Conservation (phyloP, 2,888 invertebrate genomes). For the Nowickia ferox region DNA sequence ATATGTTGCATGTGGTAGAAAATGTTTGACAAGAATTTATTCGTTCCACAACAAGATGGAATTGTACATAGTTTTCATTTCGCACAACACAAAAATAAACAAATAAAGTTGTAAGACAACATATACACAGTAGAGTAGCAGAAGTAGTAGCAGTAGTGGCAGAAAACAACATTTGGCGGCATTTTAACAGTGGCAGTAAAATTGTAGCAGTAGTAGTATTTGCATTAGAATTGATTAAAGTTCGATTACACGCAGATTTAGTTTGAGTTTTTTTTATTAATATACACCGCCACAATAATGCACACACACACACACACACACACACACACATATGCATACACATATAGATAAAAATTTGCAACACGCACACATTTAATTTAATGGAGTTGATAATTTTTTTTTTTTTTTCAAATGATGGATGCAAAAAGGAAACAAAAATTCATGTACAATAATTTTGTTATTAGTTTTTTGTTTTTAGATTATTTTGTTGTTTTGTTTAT, state of each 20-base stretch:
- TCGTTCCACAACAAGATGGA: conserved; percentile 80
- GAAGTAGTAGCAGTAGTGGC: conserved; percentile 38
- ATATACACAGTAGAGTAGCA: conserved; percentile 38
- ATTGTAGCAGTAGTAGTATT: background rate
- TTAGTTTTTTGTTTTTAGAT: conserved; percentile 19
- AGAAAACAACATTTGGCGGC: conserved; percentile 17
- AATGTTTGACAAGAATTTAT: conserved; percentile 83
- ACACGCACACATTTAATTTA: conserved; percentile 28
- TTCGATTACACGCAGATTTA: conserved; percentile 7
- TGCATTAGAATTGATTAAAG: conserved; percentile 8
- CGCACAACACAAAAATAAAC: conserved; percentile 52
- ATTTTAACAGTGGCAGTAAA: conserved; percentile 18
- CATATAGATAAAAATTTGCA: conserved; percentile 1
- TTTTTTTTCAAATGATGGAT: conserved; percentile 11
- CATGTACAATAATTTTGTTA: conserved; percentile 16
- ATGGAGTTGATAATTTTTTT: background rate
- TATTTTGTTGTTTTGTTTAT: conserved; percentile 11
- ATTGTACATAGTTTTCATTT: conserved; percentile 53
- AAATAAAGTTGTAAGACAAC: conserved; percentile 36
- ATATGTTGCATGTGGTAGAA: conserved; percentile 87
- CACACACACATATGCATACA: background rate
- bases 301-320: conserved; percentile 34
- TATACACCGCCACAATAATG: conserved; percentile 56
- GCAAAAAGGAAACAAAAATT: conserved; percentile 3
- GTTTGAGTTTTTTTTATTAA: conserved; percentile 40